These are phyloP conservation scores for Cetoscarus ocellatus DNA, from an alignment of 2,797 vertebrate species.

Conservation along the genomic window DNA sequence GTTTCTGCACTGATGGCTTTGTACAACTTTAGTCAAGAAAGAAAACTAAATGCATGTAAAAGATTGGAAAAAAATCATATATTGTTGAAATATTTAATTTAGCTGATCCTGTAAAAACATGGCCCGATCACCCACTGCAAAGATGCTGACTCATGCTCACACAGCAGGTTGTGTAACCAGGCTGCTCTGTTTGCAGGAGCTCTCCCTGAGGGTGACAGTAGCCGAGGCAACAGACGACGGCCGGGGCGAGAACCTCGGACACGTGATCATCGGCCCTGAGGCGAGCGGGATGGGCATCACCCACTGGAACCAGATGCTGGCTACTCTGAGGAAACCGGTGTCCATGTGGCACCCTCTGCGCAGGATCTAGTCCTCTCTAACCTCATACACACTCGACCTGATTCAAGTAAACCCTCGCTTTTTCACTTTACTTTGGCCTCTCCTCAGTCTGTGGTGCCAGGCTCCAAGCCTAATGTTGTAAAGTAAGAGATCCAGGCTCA, in stretches of 20 bases:
- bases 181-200: slow-evolving; percentile 83
- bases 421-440: slow-evolving; percentile 22
- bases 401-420: slow-evolving; percentile 39
- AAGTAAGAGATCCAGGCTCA: slow-evolving; percentile 18
- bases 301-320: slow-evolving; percentile 99
- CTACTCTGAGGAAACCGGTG: slow-evolving; percentile 94
- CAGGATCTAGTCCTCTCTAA: slow-evolving; percentile 82
- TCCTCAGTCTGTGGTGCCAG: slow-evolving; percentile 19
- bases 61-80: slow-evolving; percentile 12
- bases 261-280: slow-evolving; percentile 95
- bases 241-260: slow-evolving; percentile 92
- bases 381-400: background rate
- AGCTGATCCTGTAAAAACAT: background rate
- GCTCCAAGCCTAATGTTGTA: slow-evolving; percentile 9
- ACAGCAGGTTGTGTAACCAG: slow-evolving; percentile 36
- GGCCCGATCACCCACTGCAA: background rate
- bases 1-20: background rate
- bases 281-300: slow-evolving; percentile 96
- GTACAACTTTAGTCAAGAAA: slow-evolving; percentile 7
- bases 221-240: slow-evolving; percentile 93
- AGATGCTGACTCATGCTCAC: slow-evolving; percentile 42
- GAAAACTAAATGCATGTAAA: slow-evolving; percentile 9
- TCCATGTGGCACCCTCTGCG: slow-evolving; percentile 98
- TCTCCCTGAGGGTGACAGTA: slow-evolving; percentile 95
- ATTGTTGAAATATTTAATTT: background rate